phyloP scores from a whole-genome alignment of 2,797 vertebrate species.

The Spinus olivaceus region DNA sequence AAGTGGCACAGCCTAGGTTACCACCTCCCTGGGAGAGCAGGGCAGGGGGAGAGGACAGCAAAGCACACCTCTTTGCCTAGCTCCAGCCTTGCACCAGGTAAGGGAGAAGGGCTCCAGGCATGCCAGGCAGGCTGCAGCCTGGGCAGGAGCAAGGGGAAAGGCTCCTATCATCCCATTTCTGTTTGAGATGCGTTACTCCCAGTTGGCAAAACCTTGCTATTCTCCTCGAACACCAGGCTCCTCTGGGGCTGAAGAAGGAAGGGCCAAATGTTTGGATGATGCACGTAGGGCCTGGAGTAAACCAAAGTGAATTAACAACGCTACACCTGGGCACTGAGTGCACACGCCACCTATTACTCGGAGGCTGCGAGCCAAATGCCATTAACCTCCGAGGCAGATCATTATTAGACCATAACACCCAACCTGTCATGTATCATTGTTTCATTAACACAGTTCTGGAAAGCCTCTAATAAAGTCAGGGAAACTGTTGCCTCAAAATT shows the following conservation, averaged over 20 bases:
- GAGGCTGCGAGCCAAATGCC: conserved; percentile 12
- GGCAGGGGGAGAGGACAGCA: not conserved
- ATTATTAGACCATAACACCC: conserved; percentile 49
- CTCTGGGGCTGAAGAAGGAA: not conserved
- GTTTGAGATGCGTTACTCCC: accelerated
- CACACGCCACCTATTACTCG: not conserved
- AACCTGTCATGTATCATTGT: conserved; percentile 59
- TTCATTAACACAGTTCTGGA: conserved; percentile 64
- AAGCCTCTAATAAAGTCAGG: conserved; percentile 52
- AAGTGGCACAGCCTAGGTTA: not conserved
- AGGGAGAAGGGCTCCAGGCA: accelerated
- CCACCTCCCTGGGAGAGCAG: accelerated
- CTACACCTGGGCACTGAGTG: conserved; percentile 30
- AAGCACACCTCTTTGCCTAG: not conserved
- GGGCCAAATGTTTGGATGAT: not conserved
- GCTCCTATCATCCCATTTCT: not conserved
- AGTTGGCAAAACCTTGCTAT: not conserved
- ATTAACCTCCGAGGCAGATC: conserved; percentile 60
- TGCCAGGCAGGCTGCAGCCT: accelerated
- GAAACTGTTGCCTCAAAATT: conserved; percentile 56
- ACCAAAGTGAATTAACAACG: not conserved
- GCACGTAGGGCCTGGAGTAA: not conserved
- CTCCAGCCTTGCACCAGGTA: not conserved
- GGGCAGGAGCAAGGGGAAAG: not conserved
- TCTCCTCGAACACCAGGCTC: not conserved